phyloP scores from a whole-genome alignment of 2,888 invertebrate species.

The Drepanosiphum platanoidis region DNA sequence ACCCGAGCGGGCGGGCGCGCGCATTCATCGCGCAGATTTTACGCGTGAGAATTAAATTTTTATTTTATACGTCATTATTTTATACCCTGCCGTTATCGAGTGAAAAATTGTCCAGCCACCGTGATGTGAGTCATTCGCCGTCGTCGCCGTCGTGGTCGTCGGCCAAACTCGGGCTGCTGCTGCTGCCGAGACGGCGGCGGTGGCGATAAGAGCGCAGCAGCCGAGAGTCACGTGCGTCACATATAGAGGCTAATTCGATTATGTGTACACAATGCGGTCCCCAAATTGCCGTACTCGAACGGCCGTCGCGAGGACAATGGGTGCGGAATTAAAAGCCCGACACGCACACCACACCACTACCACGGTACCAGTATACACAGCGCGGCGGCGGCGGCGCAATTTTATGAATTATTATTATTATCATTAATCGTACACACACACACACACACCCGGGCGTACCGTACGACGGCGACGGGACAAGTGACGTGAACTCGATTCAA shows the following conservation, averaged over 20 bases:
- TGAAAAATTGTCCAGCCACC: background rate
- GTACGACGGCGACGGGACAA: conserved; percentile 6
- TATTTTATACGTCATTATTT: background rate
- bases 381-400: background rate
- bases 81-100: background rate
- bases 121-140: conserved; percentile 32
- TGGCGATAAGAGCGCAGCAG: conserved; percentile 46
- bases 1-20: background rate
- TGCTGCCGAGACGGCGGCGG: background rate
- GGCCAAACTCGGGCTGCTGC: background rate
- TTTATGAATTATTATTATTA: conserved; percentile 34
- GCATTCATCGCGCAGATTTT: background rate
- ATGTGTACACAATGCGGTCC: conserved; percentile 59
- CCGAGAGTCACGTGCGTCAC: conserved; percentile 55
- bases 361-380: background rate
- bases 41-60: background rate
- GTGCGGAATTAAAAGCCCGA: conserved; percentile 48
- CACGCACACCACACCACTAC: conserved; percentile 39
- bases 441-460: background rate
- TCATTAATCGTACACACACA: conserved; percentile 24
- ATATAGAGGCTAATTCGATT: conserved; percentile 58
- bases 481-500: conserved; percentile 54
- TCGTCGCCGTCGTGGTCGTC: no score
- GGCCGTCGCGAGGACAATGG: conserved; percentile 35
- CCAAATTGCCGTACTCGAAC: conserved; percentile 57